Evolutionary conservation across 2,797 vertebrate genomes (phyloP), one percentile per base, ranked within the genome.

Genomic region (Enteromius paludinosus): DNA sequence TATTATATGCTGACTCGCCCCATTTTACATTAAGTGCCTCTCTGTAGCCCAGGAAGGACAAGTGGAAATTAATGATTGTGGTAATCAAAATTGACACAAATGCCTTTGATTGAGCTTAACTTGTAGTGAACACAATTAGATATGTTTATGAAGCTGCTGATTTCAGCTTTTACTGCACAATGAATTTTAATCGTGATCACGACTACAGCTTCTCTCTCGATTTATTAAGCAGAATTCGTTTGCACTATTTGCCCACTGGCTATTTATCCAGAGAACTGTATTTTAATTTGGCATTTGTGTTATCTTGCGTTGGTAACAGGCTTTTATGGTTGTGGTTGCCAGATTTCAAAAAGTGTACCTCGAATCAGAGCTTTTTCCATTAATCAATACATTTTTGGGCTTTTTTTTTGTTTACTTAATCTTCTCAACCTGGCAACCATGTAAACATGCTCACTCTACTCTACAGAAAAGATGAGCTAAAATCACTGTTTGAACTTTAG

Each of bases 61-160:
- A 45, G 56, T 62, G 38, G 56, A 61, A 62, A 61, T 61, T 1
- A 47, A 77, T 75, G 12, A 18, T 28, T 77, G 25, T 43, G 10
- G 25, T 77, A 64, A 47, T 77, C n/a, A 77, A 64, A 5, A 64
- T 41, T 5, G 9, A 18, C 20, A 38, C n/a, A 75, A 28, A 61
- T 56, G 33, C 35, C 59, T 75, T 59, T 23, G 7, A 52, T 72
- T 33, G 4, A 20, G 20, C 71, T 56, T 15, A 49, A 28, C 4
- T 43, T 45, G 59, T 30, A 56, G 47, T 68, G 43, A 69, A 76
- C 61, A 47, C 20, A 23, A 56, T 74, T 56, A 38, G 49, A 6
- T 38, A 56, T 17, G 30, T 74, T 56, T 56, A 56, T 23, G 71
- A 56, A 15, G 71, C n/a, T 74, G 49, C 12, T n/a, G 65, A 68